Conservation (phyloP, 1,140 invertebrate genomes). For the Anastrepha ludens region DNA sequence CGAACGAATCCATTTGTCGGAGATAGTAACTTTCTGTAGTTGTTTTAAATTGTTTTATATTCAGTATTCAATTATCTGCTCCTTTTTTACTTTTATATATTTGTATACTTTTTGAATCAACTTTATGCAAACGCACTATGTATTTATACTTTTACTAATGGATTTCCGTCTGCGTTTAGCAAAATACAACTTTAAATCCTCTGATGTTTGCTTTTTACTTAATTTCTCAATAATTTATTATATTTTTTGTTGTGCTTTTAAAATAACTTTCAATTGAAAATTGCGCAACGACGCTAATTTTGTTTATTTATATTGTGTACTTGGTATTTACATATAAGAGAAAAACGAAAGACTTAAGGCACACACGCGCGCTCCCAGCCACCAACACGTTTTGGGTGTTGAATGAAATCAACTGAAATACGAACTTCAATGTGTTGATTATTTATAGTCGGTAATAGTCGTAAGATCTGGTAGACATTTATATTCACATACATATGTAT, state of each 20-base stretch:
- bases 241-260: background rate
- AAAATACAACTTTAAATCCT: background rate
- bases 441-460: constrained; percentile 4
- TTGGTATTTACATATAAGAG: background rate
- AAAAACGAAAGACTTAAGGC: constrained; percentile 32
- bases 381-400: background rate
- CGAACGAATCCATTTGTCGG: too few relatives aligned
- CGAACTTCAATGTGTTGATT: background rate
- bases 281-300: background rate
- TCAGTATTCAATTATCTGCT: too few relatives aligned
- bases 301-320: background rate
- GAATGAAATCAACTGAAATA: constrained; percentile 21
- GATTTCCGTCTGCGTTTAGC: background rate
- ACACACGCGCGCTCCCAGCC: constrained; percentile 24
- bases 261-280: background rate
- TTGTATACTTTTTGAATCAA: too few relatives aligned
- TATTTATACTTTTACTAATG: too few relatives aligned
- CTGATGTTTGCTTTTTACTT: background rate
- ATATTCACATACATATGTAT: background rate
- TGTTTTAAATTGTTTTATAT: too few relatives aligned
- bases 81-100: too few relatives aligned
- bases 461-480: background rate
- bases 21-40: too few relatives aligned
- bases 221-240: background rate
- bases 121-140: too few relatives aligned